phyloP scores from a whole-genome alignment of 2,797 vertebrate genomes.

The Pterois miles region DNA sequence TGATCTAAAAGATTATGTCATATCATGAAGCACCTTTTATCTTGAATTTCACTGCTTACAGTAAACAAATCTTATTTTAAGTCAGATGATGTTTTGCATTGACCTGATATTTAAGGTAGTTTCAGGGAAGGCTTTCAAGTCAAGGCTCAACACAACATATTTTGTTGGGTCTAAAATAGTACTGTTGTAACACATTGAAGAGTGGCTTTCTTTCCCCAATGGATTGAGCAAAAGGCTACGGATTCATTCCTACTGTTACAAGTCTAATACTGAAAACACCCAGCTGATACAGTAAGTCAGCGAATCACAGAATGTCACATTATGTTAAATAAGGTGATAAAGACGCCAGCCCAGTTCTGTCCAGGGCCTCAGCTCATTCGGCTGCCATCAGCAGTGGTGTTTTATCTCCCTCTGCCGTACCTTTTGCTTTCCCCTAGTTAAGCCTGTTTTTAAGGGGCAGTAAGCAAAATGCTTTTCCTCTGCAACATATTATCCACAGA shows the following conservation, averaged over 20 bases:
- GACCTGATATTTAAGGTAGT: neutral
- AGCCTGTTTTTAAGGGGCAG: slow-evolving; percentile 71
- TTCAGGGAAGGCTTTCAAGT: neutral
- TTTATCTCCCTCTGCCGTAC: slow-evolving; percentile 64
- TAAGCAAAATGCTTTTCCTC: slow-evolving; percentile 79
- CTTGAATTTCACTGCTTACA: neutral
- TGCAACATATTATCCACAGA: slow-evolving; percentile 73
- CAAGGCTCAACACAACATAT: too few relatives aligned
- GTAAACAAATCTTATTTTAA: neutral
- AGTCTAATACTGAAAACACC: slow-evolving; percentile 8
- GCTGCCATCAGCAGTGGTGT: slow-evolving; percentile 55
- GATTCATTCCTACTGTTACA: neutral
- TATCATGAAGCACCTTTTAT: neutral
- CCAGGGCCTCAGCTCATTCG: slow-evolving; percentile 33
- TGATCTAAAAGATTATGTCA: neutral
- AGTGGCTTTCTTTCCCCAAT: neutral
- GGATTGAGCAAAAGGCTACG: neutral
- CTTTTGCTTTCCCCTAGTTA: slow-evolving; percentile 62
- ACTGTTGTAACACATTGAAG: neutral
- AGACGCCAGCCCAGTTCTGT: slow-evolving; percentile 59
- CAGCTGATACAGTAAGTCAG: slow-evolving; percentile 24
- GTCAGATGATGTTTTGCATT: neutral
- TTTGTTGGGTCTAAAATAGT: neutral
- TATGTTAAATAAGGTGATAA: slow-evolving; percentile 57
- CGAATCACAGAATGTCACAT: slow-evolving; percentile 27